Evolutionary conservation across 2,888 invertebrate genomes (phyloP).

Genomic region (Latheticus oryzae): DNA sequence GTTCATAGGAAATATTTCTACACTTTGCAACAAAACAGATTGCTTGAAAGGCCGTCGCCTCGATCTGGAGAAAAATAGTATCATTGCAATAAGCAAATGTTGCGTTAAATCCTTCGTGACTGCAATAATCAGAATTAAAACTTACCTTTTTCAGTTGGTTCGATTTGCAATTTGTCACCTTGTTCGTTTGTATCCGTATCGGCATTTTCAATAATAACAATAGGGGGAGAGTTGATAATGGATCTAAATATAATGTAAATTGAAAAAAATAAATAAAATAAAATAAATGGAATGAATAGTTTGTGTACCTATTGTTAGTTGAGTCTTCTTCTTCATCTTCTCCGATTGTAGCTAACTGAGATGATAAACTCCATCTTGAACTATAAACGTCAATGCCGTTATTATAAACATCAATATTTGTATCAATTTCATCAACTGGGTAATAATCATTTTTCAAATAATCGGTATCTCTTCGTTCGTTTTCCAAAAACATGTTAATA

Average conservation of each 20-base stretch:
- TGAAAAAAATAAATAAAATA: neutral
- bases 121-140: too few relatives aligned
- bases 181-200: constrained; percentile 43
- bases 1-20: constrained; percentile 22
- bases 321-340: constrained; percentile 73
- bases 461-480: constrained; percentile 56
- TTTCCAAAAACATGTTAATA: constrained; percentile 59
- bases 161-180: constrained; percentile 11
- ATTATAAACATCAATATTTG: constrained; percentile 47
- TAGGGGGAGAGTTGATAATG: constrained; percentile 49
- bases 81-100: constrained; percentile 34
- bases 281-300: neutral
- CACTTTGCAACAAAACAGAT: constrained; percentile 14
- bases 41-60: constrained; percentile 20
- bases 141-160: constrained; percentile 42
- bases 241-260: constrained; percentile 40
- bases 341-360: constrained; percentile 77
- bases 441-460: constrained; percentile 35
- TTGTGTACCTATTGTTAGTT: constrained; percentile 44
- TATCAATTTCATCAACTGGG: constrained; percentile 46
- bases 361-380: constrained; percentile 69
- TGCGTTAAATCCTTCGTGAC: constrained; percentile 28
- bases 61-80: constrained; percentile 35
- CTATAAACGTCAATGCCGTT: constrained; percentile 59
- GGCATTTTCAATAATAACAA: constrained; percentile 58